Percentiles rank a stretch among this genome's conserved stretches.
phyloP scores from a whole-genome alignment of 2,797 vertebrate species.

The Sternarchorhynchus goeldii region DNA sequence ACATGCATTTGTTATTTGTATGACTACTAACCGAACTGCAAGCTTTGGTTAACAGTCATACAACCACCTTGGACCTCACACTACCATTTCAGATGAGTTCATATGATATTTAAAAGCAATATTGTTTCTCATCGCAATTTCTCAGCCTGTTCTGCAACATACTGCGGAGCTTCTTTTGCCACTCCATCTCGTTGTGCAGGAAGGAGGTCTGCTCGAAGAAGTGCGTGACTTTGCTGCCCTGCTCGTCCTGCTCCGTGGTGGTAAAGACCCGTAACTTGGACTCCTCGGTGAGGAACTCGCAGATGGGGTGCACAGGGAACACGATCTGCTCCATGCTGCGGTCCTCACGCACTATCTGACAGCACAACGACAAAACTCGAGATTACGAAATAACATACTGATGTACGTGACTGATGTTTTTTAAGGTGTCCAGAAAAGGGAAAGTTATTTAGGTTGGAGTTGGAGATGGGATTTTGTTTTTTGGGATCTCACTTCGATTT shows the following conservation, averaged over 20 bases:
- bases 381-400: not conserved
- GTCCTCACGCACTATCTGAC: conserved; percentile 92
- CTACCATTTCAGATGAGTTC: too few species aligned
- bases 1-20: too few species aligned
- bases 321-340: conserved; percentile 99
- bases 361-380: not conserved
- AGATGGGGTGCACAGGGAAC: conserved; percentile 92
- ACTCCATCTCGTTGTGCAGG: conserved; percentile 98
- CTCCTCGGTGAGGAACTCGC: conserved; percentile 92
- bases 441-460: not conserved
- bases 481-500: conserved; percentile 82
- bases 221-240: conserved; percentile 97
- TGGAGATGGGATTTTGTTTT: not conserved
- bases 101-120: too few species aligned
- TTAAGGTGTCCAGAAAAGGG: too few species aligned
- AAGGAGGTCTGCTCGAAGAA: conserved; percentile 95
- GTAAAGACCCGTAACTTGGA: conserved; percentile 91
- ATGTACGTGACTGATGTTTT: not conserved
- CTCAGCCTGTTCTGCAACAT: conserved; percentile 37
- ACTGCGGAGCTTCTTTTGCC: conserved; percentile 98
- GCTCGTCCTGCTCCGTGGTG: conserved; percentile 96
- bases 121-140: too few species aligned
- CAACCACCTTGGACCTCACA: too few species aligned
- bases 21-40: too few species aligned
- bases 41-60: too few species aligned